These are phyloP conservation scores for Trichomycterus rosablanca DNA, from an alignment of 2,113 vertebrate genomes.

Conservation along the genomic window DNA sequence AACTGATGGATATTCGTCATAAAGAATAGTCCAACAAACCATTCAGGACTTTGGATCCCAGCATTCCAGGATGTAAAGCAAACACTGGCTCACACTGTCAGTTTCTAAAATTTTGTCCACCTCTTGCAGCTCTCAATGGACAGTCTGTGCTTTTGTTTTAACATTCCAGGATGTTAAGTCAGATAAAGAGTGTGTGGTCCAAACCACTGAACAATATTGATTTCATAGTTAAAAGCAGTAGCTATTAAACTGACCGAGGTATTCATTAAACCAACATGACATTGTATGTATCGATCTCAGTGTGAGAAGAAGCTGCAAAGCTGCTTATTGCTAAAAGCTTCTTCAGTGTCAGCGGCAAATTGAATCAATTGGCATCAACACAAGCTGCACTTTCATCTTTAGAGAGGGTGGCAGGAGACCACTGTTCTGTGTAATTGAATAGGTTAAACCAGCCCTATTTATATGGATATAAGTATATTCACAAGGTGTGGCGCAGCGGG, in stretches of 20 bases:
- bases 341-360: constrained; percentile 1
- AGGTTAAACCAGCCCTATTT: too few species aligned
- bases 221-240: constrained; percentile 10
- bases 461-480: too few species aligned
- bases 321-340: background rate
- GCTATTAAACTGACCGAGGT: constrained; percentile 2
- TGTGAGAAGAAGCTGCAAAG: background rate
- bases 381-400: background rate
- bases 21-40: too few species aligned
- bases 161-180: background rate
- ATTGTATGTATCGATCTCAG: too few species aligned
- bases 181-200: background rate
- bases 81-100: too few species aligned
- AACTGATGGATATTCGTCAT: too few species aligned
- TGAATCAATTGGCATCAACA: background rate
- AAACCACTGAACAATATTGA: background rate
- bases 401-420: background rate
- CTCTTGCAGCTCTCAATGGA: background rate
- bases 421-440: too few species aligned
- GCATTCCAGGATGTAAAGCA: too few species aligned
- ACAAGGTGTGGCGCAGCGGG: too few species aligned
- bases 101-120: too few species aligned
- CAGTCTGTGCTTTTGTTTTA: background rate
- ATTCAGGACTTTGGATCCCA: too few species aligned
- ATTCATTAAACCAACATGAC: constrained; percentile 13